phyloP scores from a whole-genome alignment of 2,888 invertebrate genomes.

The Petrophora chlorosata region DNA sequence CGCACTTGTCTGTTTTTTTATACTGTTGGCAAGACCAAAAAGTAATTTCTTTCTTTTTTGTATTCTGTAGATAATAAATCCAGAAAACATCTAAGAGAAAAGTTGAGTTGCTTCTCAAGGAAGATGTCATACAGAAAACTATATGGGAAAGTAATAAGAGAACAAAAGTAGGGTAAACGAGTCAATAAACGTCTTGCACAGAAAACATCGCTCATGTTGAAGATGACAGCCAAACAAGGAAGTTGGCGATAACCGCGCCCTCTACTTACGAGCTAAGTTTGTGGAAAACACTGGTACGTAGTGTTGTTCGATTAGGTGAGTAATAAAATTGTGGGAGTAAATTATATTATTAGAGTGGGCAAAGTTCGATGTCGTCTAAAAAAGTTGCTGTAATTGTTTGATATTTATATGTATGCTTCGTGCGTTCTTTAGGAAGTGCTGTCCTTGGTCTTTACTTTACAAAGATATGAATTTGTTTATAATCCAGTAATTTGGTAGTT shows the following conservation, averaged over 20 bases:
- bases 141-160: conserved; percentile 22
- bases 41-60: too few species aligned
- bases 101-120: conserved; percentile 13
- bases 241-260: conserved; percentile 19
- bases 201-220: conserved; percentile 16
- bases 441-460: too few species aligned
- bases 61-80: neutral
- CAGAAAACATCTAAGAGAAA: conserved; percentile 6
- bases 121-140: conserved; percentile 14
- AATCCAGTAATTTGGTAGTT: too few species aligned
- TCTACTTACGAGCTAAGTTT: conserved; percentile 22
- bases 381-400: too few species aligned
- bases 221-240: conserved; percentile 22
- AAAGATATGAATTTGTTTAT: too few species aligned
- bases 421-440: too few species aligned
- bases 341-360: too few species aligned
- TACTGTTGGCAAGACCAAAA: too few species aligned
- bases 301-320: conserved; percentile 12
- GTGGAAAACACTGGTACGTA: conserved; percentile 15
- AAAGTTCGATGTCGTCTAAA: too few species aligned
- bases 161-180: conserved; percentile 14
- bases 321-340: too few species aligned
- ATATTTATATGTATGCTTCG: too few species aligned
- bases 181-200: conserved; percentile 28
- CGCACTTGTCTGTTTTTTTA: too few species aligned